Evolutionary conservation across 2,113 vertebrate genomes (phyloP).

Genomic region (Psettodes erumei): DNA sequence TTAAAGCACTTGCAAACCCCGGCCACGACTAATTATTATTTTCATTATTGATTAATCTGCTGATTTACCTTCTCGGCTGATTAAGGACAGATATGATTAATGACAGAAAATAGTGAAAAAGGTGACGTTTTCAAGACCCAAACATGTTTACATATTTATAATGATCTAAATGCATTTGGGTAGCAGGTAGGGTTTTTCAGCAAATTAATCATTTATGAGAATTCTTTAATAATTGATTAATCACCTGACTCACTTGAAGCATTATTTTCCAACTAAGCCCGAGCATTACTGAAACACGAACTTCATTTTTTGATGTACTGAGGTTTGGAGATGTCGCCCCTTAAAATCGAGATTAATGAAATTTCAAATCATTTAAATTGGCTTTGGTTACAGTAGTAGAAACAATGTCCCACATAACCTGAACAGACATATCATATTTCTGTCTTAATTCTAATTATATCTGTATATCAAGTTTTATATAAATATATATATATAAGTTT

Average conservation of each 20-base stretch:
- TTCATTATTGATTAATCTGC: not conserved
- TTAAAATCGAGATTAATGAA: not conserved
- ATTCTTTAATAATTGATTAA: not conserved
- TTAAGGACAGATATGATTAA: not conserved
- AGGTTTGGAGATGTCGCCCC: not conserved
- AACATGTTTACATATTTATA: not conserved
- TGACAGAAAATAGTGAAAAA: not conserved
- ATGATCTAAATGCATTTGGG: not conserved
- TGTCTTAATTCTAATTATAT: not conserved
- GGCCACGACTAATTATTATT: not conserved
- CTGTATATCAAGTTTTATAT: no score
- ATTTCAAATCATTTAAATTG: not conserved
- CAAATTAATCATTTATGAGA: not conserved
- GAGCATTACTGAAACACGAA: not conserved
- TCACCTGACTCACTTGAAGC: not conserved
- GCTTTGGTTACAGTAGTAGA: no score
- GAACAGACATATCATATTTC: not conserved
- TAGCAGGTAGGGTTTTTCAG: not conserved
- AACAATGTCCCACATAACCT: not conserved
- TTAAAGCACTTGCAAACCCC: not conserved
- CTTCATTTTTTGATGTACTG: no score
- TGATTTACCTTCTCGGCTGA: not conserved
- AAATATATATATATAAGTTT: no score
- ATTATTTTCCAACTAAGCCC: no score
- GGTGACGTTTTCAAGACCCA: not conserved